Evolutionary conservation across 2,888 invertebrate genomes (phyloP), one percentile per base, ranked within the genome.

Genomic region (Lepas anatifera): DNA sequence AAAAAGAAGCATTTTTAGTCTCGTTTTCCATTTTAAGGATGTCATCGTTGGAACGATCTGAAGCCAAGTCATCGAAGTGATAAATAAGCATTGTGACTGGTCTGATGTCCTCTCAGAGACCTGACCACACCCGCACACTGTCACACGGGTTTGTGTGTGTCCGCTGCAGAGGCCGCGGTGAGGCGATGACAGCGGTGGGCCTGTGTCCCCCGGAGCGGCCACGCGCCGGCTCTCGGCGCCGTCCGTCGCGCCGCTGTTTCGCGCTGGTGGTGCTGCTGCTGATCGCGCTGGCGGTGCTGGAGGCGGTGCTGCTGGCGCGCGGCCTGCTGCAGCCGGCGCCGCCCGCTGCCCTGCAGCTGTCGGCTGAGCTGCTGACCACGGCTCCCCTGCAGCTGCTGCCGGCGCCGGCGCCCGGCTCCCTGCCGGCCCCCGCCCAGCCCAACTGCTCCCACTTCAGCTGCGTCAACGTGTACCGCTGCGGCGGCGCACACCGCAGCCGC

Each of bases 391-490:
- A 25, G 18, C 64, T 1, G n/a, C 37, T 64, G 25, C 13, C 64
- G 37, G 25, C 64, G 41, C 50, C 50, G 27, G 27, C 50, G 50
- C 50, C 46, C n/a, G 29, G 37, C n/a, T 27, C 22, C 32, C 27
- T 35, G 64, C 64, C 37, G 25, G 35, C 39, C 10, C 43, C 68
- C 16, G 68, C 71, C 37, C 66, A 73, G 29, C 43, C 74, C 39
- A 74, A 77, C 39, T 83, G 83, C 74, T 79, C 79, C 64, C 81
- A 79, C 74, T 81, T 81, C 74, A 80, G 78, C 63, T 96, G 96
- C 78, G 90, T 96, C 76, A 89, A 96, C 81, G 90, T 96, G 22
- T 95, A 95, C 79, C 87, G 87, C 75, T 97, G 96, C 81, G 94
- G 94, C 37, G 35, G 72, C 10, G 63, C 73, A 43, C 71, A 70